phyloP scores from a whole-genome alignment of 2,113 vertebrate species.

The Pituophis catenifer region DNA sequence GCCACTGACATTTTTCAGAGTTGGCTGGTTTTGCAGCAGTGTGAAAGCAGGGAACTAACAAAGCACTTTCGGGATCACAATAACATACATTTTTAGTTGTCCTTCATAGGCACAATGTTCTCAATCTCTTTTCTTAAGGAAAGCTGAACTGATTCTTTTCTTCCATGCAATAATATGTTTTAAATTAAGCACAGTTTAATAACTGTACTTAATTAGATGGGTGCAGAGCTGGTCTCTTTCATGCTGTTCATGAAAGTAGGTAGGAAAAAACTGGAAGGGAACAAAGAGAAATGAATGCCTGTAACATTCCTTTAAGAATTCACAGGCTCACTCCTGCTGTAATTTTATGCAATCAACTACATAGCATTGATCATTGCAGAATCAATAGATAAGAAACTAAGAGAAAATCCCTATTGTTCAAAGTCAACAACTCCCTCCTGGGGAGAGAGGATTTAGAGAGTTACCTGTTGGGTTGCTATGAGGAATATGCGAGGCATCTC shows the following conservation, averaged over 20 bases:
- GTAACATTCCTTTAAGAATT: neutral
- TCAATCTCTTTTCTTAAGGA: neutral
- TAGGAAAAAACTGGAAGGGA: neutral
- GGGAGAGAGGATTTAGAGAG: neutral
- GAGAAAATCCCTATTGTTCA: neutral
- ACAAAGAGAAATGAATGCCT: neutral
- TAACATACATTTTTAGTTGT: conserved; percentile 3
- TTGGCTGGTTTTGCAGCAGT: neutral
- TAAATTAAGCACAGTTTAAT: neutral
- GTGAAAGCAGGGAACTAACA: neutral
- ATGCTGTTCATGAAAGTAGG: neutral
- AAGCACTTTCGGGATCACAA: neutral
- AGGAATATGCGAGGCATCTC: neutral
- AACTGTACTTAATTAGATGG: neutral
- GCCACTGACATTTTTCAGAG: neutral
- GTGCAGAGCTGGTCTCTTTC: neutral
- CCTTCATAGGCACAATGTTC: conserved; percentile 15
- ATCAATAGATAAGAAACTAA: neutral
- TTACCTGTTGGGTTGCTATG: neutral
- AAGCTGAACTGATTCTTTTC: neutral
- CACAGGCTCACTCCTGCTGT: neutral
- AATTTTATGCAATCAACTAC: neutral
- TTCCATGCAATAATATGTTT: conserved; percentile 14
- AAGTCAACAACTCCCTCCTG: neutral
- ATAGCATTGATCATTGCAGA: neutral